These are phyloP conservation scores for Chrysomela aeneicollis DNA, from an alignment of 2,888 invertebrate species.

Conservation along the genomic window DNA sequence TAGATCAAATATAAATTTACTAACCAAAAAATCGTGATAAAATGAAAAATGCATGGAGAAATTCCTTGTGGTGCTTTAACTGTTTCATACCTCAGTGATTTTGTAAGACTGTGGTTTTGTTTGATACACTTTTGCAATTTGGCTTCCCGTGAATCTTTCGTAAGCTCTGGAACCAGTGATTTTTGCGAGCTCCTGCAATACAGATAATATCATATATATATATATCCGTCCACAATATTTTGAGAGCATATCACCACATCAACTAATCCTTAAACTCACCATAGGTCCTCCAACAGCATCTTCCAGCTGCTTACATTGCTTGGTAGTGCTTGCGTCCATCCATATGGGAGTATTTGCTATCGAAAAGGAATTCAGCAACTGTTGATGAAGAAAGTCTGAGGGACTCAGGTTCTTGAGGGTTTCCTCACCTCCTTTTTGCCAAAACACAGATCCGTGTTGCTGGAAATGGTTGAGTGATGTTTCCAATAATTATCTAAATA, in stretches of 20 bases:
- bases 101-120: constrained; percentile 74
- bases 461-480: no score
- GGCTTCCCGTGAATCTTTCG: constrained; percentile 92
- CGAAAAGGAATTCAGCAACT: constrained; percentile 81
- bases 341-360: constrained; percentile 87
- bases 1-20: no score
- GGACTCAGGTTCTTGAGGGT: constrained; percentile 73
- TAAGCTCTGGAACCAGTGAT: constrained; percentile 88
- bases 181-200: constrained; percentile 73
- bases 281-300: constrained; percentile 74
- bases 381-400: constrained; percentile 81
- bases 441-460: constrained; percentile 98
- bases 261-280: constrained; percentile 58
- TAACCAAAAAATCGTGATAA: no score
- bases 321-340: constrained; percentile 91
- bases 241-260: constrained; percentile 12
- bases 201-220: no score
- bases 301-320: constrained; percentile 82
- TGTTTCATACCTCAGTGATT: constrained; percentile 71
- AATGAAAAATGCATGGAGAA: no score
- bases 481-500: not conserved
- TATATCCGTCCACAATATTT: no score
- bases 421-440: constrained; percentile 79
- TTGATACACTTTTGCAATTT: constrained; percentile 88
- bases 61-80: no score